Percentiles rank a stretch among this genome's conserved stretches.
phyloP scores from a whole-genome alignment of 2,797 vertebrate genomes.

The Rhincodon typus region DNA sequence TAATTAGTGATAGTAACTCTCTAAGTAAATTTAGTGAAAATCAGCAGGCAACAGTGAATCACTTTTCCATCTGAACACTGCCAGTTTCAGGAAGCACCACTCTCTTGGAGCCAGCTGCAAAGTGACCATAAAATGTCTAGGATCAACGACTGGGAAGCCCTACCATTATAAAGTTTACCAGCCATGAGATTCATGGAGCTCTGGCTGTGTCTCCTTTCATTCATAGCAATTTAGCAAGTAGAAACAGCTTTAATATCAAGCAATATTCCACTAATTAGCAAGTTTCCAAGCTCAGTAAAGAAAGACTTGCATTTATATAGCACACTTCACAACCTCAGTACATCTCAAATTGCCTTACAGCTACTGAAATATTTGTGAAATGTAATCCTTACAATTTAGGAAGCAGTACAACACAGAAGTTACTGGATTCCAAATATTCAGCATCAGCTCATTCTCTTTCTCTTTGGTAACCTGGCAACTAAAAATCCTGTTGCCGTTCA shows the following conservation, averaged over 20 bases:
- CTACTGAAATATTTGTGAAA: not conserved
- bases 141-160: not conserved
- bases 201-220: not conserved
- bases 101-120: not conserved
- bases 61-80: not conserved
- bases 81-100: not conserved
- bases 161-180: not conserved
- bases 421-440: not conserved
- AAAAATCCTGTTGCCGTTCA: conserved; percentile 12
- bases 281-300: not conserved
- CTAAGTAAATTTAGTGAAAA: not conserved
- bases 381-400: not conserved
- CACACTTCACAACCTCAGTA: not conserved
- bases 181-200: not conserved
- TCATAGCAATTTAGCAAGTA: not conserved
- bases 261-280: not conserved
- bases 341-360: not conserved
- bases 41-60: not conserved
- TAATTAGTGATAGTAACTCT: not conserved
- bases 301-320: not conserved
- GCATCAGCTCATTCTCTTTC: not conserved
- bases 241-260: not conserved
- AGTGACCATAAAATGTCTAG: not conserved
- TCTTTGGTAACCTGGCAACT: conserved; percentile 17
- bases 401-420: not conserved